Conservation (phyloP, 2,888 invertebrate species). For the Panorpa germanica region DNA sequence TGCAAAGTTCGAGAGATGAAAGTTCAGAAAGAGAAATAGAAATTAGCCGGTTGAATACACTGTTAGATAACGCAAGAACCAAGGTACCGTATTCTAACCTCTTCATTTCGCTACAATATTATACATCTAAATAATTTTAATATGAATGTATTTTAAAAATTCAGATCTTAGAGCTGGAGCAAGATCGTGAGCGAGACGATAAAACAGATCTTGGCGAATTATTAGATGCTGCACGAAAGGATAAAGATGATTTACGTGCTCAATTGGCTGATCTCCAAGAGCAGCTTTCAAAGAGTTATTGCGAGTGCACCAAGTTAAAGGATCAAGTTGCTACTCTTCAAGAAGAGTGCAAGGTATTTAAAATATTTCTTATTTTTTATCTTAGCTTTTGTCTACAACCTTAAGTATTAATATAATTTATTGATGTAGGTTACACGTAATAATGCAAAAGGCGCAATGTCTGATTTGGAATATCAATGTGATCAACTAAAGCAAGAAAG, state of each 20-base stretch:
- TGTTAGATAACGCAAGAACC: conserved; percentile 67
- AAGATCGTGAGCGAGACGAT: conserved; percentile 42
- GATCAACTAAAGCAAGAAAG: conserved; percentile 59
- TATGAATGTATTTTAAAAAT: too few species aligned
- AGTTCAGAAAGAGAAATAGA: conserved; percentile 62
- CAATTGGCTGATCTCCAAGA: conserved; percentile 47
- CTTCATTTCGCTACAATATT: too few species aligned
- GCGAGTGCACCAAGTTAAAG: conserved; percentile 42
- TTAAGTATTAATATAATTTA: too few species aligned
- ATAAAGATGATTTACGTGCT: conserved; percentile 53
- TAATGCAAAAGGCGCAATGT: conserved; percentile 70
- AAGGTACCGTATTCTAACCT: conserved; percentile 34
- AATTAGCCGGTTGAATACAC: conserved; percentile 51
- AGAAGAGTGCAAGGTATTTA: conserved; percentile 44
- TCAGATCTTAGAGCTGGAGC: conserved; percentile 47
- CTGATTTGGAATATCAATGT: conserved; percentile 63
- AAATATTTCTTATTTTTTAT: conserved; percentile 6
- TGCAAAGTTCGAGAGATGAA: conserved; percentile 51
- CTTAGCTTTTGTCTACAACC: conserved; percentile 8
- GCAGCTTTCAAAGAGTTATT: conserved; percentile 44
- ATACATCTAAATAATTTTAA: too few species aligned
- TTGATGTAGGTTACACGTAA: conserved; percentile 50
- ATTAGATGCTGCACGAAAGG: conserved; percentile 43
- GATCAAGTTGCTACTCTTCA: conserved; percentile 47
- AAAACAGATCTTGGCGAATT: conserved; percentile 54